Base-by-base conservation (phyloP, 2,888 invertebrate genomes). In the Choreutis nemorana region DNA sequence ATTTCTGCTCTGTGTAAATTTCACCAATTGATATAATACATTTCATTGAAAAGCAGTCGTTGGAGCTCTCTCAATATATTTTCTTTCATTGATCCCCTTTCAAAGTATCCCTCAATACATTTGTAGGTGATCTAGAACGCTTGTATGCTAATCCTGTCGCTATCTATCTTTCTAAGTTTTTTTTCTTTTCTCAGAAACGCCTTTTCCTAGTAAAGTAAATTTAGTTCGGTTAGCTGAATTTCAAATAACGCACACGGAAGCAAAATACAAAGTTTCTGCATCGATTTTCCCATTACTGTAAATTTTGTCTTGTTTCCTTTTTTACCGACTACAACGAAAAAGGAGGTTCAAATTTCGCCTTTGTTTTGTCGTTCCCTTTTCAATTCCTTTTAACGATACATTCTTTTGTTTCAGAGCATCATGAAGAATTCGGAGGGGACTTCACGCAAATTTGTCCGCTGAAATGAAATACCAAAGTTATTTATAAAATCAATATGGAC, bases 401-500 rank as follows among this genome's bases (percentile, higher is more conserved):
- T 27, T 39, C 38, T 41, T 47, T 44, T 45, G 40, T 50, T 49
- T 30, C 54, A 58, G 61, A 61, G 55, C 20, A 28, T 21, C 20
- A 20, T 14, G 10, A 14, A 21, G 15, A 34, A 26, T 18, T 15
- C 24, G 10, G 21, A 26, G 18, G 25, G 20, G 18, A 15, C 25
- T 9, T 9, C 13, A 10, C 3, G 12, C 22, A 22, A 7, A 13
- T n/a, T n/a, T n/a, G n/a, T n/a, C n/a, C n/a, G n/a, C n/a, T n/a
- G n/a, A n/a, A n/a, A n/a, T n/a, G n/a, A n/a, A 8, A 18, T 18
- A 23, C 5, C 23, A 23, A 23, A 26, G 16, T 12, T 10, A 29
- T 39, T 37, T 35, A 36, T 50, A 40, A 46, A 48, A 41, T 33
- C 35, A 73, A 61, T 41, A 78, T 78, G 78, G 77, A 78, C 37